phyloP scores from a whole-genome alignment of 2,113 vertebrate species.

The Sturnira hondurensis region DNA sequence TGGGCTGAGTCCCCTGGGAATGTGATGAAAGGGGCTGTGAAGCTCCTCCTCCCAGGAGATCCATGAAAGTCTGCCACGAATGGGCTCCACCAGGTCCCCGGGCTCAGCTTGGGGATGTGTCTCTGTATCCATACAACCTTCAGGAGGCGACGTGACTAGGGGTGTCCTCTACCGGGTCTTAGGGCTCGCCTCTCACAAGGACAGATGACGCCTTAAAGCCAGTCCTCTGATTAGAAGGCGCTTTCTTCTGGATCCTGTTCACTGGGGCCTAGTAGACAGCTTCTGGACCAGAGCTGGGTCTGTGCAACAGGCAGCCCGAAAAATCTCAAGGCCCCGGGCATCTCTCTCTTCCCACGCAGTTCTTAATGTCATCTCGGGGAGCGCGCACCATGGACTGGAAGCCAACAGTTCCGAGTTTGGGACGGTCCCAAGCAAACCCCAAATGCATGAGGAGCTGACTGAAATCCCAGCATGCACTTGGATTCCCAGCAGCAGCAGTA shows the following conservation, averaged over 20 bases:
- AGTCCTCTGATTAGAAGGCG: background rate
- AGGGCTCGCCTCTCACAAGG: background rate
- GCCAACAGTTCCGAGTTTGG: constrained; percentile 40
- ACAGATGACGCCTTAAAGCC: background rate
- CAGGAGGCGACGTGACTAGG: fast-evolving
- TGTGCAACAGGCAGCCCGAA: background rate
- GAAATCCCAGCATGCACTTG: constrained; percentile 66
- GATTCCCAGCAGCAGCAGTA: constrained; percentile 74
- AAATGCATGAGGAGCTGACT: constrained; percentile 52
- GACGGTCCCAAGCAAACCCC: constrained; percentile 40
- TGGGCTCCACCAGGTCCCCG: background rate
- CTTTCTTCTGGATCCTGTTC: background rate
- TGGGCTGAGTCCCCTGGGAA: background rate
- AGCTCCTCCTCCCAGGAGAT: background rate
- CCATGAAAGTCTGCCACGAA: background rate
- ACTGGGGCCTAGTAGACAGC: background rate
- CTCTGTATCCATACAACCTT: background rate
- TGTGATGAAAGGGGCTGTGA: background rate
- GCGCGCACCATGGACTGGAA: background rate
- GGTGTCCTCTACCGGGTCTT: background rate
- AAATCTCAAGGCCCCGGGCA: background rate
- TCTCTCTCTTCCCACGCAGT: background rate
- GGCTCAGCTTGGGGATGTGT: background rate
- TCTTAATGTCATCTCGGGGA: background rate
- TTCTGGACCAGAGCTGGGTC: background rate